phyloP scores from a whole-genome alignment of 1,140 invertebrate species.

The Wasmannia auropunctata region DNA sequence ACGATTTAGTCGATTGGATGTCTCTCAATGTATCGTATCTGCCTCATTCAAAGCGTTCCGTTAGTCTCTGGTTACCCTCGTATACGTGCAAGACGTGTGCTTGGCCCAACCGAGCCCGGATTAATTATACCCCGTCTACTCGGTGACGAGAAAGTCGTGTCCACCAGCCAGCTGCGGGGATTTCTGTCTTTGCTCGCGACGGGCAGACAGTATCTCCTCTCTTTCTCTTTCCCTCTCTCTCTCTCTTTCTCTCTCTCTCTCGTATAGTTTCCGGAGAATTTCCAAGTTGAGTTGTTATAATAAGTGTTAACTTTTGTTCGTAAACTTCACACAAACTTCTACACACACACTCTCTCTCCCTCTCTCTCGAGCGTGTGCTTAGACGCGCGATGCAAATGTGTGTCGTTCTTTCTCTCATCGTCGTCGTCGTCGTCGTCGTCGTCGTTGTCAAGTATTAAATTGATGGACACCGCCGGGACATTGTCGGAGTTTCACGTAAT shows the following conservation, averaged over 20 bases:
- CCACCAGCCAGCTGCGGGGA: not conserved
- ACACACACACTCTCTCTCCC: no score
- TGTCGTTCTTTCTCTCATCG: constrained; percentile 1
- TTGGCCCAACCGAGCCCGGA: constrained; percentile 7
- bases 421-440: not conserved
- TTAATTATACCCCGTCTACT: constrained; percentile 59
- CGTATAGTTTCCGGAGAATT: not conserved
- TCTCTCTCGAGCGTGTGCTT: not conserved
- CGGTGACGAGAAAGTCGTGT: constrained; percentile 49
- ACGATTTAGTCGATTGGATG: constrained; percentile 40
- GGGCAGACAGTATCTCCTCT: not conserved
- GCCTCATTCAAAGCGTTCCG: constrained; percentile 45
- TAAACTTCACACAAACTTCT: not conserved
- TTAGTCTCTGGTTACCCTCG: constrained; percentile 43
- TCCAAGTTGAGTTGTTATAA: constrained; percentile 38
- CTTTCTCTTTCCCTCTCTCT: not conserved
- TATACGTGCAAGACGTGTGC: constrained; percentile 15
- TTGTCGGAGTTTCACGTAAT: constrained; percentile 30
- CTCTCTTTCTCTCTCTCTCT: not conserved
- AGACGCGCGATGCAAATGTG: constrained; percentile 30
- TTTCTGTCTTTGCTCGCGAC: constrained; percentile 8
- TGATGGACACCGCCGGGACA: constrained; percentile 41
- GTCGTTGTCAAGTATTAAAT: constrained; percentile 19
- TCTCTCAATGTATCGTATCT: constrained; percentile 52
- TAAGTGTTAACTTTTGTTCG: constrained; percentile 39